A percentile compares a stretch with the other conserved stretches of the same genome.
phyloP scores from a whole-genome alignment of 2,888 invertebrate genomes.

The Nemotelus nigrinus region DNA sequence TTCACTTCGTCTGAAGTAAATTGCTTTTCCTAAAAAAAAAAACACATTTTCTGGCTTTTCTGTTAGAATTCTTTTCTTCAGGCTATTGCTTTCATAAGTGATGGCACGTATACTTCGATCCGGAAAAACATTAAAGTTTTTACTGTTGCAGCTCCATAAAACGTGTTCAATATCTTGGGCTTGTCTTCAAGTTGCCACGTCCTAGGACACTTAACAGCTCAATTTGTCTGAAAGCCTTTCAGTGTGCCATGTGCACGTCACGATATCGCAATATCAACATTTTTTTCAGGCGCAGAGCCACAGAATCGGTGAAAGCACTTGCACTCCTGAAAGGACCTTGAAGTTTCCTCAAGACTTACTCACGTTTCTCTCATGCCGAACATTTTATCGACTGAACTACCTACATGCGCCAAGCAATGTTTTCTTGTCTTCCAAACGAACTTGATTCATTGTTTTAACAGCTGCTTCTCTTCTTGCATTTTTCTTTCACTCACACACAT shows the following conservation, averaged over 20 bases:
- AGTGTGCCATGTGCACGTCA: slow-evolving; percentile 30
- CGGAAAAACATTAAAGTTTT: slow-evolving; percentile 30
- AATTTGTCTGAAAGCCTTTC: slow-evolving; percentile 45
- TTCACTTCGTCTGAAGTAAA: too few species aligned
- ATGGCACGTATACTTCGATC: not conserved
- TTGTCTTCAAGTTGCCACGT: slow-evolving; percentile 13
- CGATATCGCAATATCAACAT: slow-evolving; percentile 6
- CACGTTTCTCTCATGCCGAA: slow-evolving; percentile 2
- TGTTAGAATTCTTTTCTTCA: too few species aligned
- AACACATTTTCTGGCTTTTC: not conserved
- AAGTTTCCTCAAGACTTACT: not conserved
- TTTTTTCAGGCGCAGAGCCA: not conserved
- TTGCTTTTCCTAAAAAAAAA: not conserved
- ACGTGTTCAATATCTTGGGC: not conserved
- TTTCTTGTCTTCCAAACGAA: not conserved
- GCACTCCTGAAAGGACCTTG: slow-evolving; percentile 35
- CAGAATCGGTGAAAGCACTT: slow-evolving; percentile 7
- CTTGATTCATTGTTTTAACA: slow-evolving; percentile 25
- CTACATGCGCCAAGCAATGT: not conserved
- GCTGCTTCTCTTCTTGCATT: not conserved
- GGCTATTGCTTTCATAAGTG: too few species aligned
- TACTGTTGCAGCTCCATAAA: not conserved
- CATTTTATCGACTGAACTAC: too few species aligned
- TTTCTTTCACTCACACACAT: not conserved
- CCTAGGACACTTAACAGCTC: slow-evolving; percentile 43